Evolutionary conservation across 2,113 vertebrate genomes (phyloP).

Genomic region (Oreocharis arfaki): DNA sequence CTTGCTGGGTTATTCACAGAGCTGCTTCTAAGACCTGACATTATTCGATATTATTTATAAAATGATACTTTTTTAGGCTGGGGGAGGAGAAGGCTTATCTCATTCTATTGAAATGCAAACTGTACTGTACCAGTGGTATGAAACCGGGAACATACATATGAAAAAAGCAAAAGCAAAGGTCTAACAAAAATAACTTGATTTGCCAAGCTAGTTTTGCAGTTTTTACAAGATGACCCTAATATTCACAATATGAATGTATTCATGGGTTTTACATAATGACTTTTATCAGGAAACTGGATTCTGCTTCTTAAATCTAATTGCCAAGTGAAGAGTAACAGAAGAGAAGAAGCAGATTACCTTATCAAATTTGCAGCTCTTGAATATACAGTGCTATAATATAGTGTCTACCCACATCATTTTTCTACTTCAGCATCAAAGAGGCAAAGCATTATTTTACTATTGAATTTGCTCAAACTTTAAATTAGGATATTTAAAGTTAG

Average conservation of each 20-base stretch:
- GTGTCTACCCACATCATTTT: slow-evolving; percentile 73
- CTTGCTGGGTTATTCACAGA: slow-evolving; percentile 75
- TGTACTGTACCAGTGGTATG: slow-evolving; percentile 58
- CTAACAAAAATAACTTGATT: slow-evolving; percentile 75
- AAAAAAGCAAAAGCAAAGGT: slow-evolving; percentile 68
- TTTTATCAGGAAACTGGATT: slow-evolving; percentile 79
- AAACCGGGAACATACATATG: slow-evolving; percentile 40
- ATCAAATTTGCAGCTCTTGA: slow-evolving; percentile 79
- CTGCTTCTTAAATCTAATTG: slow-evolving; percentile 79
- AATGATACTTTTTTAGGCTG: slow-evolving; percentile 70
- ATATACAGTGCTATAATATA: slow-evolving; percentile 75
- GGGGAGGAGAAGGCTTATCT: slow-evolving; percentile 71
- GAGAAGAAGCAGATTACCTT: slow-evolving; percentile 77
- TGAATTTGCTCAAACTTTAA: slow-evolving; percentile 70
- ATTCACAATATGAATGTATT: slow-evolving; percentile 79
- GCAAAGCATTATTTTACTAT: slow-evolving; percentile 65
- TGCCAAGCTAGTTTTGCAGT: slow-evolving; percentile 70
- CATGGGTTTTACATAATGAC: slow-evolving; percentile 78
- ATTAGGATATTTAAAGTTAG: slow-evolving; percentile 61
- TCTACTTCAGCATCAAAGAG: slow-evolving; percentile 71
- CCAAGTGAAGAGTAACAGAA: slow-evolving; percentile 75
- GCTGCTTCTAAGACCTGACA: slow-evolving; percentile 71
- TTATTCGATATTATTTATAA: slow-evolving; percentile 80
- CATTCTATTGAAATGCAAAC: slow-evolving; percentile 77
- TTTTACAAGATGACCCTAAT: slow-evolving; percentile 78